These are phyloP conservation scores for Callipepla squamata DNA, from an alignment of 2,113 vertebrate genomes.

Conservation along the genomic window DNA sequence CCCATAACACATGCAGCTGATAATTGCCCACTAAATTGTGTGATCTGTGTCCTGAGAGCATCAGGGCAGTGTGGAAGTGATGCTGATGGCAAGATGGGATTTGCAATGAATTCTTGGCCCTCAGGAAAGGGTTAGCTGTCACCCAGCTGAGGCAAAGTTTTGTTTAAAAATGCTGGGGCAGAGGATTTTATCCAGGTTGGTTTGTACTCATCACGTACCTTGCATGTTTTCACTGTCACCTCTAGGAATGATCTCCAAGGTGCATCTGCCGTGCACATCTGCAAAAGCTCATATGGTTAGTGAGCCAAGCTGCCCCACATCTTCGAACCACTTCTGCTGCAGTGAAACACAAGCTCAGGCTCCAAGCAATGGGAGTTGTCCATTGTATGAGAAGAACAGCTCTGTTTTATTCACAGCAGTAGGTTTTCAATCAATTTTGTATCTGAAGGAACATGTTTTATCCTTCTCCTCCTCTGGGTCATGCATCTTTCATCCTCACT, in stretches of 20 bases:
- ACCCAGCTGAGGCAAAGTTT: neutral
- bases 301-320: neutral
- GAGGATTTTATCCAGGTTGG: neutral
- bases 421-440: neutral
- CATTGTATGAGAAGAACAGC: neutral
- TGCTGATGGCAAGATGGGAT: neutral
- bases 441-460: neutral
- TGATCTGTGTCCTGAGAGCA: neutral
- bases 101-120: neutral
- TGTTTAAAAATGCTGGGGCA: neutral
- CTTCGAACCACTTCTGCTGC: neutral
- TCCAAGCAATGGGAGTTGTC: neutral
- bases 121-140: neutral
- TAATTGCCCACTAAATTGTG: neutral
- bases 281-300: accelerated
- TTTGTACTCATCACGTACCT: neutral
- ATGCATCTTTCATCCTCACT: neutral
- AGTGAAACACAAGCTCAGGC: neutral
- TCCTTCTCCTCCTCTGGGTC: neutral
- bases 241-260: neutral
- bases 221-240: neutral
- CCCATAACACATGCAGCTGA: neutral
- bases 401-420: neutral
- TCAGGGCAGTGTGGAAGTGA: neutral
- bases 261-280: neutral